Conservation (phyloP, 2,113 vertebrate species). For the Oncorhynchus clarkii region DNA sequence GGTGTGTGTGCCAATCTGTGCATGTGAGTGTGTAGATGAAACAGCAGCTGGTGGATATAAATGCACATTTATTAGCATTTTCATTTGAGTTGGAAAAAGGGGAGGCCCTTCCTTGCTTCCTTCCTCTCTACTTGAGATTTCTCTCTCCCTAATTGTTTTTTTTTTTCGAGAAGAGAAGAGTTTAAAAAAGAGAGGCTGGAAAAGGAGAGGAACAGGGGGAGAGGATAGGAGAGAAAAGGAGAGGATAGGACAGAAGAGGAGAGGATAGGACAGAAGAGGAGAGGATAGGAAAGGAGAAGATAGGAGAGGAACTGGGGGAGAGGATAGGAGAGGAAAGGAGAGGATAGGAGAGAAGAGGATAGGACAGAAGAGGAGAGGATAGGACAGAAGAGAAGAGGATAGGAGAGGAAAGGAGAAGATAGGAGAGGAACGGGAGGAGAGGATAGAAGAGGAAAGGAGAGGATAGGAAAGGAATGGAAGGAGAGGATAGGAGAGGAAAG, state of each 20-base stretch:
- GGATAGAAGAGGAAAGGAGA: too few relatives aligned
- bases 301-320: too few relatives aligned
- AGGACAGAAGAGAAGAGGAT: slow-evolving; percentile 20
- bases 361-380: not conserved
- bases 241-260: slow-evolving; percentile 18
- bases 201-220: not conserved
- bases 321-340: too few relatives aligned
- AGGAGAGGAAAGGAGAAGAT: too few relatives aligned
- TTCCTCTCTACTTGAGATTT: slow-evolving; percentile 53
- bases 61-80: slow-evolving; percentile 55
- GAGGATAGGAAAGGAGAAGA: too few relatives aligned
- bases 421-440: not conserved
- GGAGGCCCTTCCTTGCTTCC: slow-evolving; percentile 55
- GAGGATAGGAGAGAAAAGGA: not conserved
- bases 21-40: slow-evolving; percentile 35
- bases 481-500: too few relatives aligned
- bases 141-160: slow-evolving; percentile 41
- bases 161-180: slow-evolving; percentile 43
- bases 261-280: too few relatives aligned
- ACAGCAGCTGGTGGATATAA: slow-evolving; percentile 62
- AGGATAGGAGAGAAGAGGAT: too few relatives aligned
- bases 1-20: not conserved
- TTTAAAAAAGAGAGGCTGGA: slow-evolving; percentile 22
- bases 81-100: slow-evolving; percentile 35
- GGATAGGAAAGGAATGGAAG: too few relatives aligned